Evolutionary conservation across 2,888 invertebrate genomes (phyloP).

Genomic region (Drosophila antonietae): DNA sequence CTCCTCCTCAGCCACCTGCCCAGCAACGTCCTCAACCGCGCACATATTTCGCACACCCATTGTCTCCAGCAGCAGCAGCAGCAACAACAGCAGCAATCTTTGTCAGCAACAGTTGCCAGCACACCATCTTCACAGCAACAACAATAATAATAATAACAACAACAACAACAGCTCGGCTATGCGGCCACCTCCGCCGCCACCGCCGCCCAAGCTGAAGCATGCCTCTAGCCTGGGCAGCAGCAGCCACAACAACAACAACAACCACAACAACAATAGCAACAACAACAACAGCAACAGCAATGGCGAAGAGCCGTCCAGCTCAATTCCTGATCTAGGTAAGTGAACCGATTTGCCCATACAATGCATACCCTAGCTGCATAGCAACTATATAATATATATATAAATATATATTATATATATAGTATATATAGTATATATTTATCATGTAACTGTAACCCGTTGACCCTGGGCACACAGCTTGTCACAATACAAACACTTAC

Average conservation of each 20-base stretch:
- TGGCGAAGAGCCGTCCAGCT: constrained; percentile 92
- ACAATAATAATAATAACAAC: background rate
- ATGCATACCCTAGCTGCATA: background rate
- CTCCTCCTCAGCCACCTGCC: constrained; percentile 43
- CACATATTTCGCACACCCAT: constrained; percentile 84
- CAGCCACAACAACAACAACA: constrained; percentile 22
- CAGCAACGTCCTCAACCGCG: constrained; percentile 44
- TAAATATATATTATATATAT: background rate
- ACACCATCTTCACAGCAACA: constrained; percentile 44
- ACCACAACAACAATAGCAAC: constrained; percentile 16
- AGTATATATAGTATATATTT: background rate
- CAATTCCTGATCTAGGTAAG: constrained; percentile 95
- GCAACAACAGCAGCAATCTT: constrained; percentile 49
- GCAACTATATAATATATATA: background rate
- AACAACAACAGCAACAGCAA: constrained; percentile 42
- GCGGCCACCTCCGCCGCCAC: constrained; percentile 84
- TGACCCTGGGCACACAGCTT: constrained; percentile 67
- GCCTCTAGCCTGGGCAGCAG: constrained; percentile 57
- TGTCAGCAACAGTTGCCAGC: constrained; percentile 50
- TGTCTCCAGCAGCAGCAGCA: constrained; percentile 80
- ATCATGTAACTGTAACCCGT: constrained; percentile 53
- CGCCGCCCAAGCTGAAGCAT: constrained; percentile 84
- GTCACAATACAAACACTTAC: constrained; percentile 27
- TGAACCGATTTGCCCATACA: constrained; percentile 48
- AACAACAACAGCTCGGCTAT: constrained; percentile 69